A percentile compares a stretch with the other conserved stretches of the same genome.
Conservation (phyloP, 2,888 invertebrate genomes). For the Ischnura elegans region DNA sequence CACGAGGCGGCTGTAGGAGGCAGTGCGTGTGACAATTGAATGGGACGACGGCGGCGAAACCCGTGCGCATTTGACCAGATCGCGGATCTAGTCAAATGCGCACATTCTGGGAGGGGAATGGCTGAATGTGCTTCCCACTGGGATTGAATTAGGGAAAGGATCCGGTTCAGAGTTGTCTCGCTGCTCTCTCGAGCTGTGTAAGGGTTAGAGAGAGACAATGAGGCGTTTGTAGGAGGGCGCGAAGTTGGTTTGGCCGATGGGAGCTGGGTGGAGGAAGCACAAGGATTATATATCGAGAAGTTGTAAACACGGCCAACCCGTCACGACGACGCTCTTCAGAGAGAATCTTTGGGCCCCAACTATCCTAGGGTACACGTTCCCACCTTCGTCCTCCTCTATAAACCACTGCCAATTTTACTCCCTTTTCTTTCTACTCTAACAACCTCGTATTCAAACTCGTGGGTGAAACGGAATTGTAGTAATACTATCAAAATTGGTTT, state of each 20-base stretch:
- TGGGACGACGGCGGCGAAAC: not conserved
- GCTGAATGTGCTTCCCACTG: not conserved
- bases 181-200: not conserved
- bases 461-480: too few relatives aligned
- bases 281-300: not conserved
- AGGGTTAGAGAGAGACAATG: not conserved
- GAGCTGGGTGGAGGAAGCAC: not conserved
- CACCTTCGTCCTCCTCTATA: not conserved
- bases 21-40: not conserved
- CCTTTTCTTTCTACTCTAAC: too few relatives aligned
- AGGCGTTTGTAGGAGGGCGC: not conserved
- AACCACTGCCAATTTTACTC: too few relatives aligned
- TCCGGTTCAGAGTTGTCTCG: not conserved
- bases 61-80: constrained; percentile 42
- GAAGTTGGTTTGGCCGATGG: not conserved
- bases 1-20: too few relatives aligned
- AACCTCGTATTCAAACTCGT: too few relatives aligned
- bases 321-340: not conserved
- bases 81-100: not conserved
- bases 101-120: not conserved
- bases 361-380: not conserved
- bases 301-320: constrained; percentile 20
- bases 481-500: too few relatives aligned
- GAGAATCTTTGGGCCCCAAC: too few relatives aligned
- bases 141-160: not conserved